These are phyloP conservation scores for Xestia sexstrigata DNA, from an alignment of 2,888 invertebrate genomes.

Conservation along the genomic window DNA sequence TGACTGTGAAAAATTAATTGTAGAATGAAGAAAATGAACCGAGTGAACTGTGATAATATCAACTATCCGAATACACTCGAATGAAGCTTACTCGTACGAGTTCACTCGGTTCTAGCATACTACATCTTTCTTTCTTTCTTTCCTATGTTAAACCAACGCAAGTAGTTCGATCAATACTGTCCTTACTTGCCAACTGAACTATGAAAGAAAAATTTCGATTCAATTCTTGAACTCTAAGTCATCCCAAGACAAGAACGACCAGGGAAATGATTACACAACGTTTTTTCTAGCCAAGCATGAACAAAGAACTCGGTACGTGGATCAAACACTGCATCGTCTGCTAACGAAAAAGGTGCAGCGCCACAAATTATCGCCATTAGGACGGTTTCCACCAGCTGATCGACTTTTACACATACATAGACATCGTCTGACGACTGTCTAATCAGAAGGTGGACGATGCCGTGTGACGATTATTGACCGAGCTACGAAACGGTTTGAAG, in stretches of 20 bases:
- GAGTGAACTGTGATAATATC: too few relatives aligned
- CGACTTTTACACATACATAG: background rate
- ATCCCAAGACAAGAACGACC: background rate
- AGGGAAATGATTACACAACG: background rate
- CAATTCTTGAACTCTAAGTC: background rate
- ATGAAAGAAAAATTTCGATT: background rate
- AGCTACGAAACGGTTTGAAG: too few relatives aligned
- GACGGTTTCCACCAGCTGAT: background rate
- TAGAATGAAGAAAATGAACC: too few relatives aligned
- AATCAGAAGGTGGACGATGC: too few relatives aligned
- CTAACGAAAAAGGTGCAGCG: background rate
- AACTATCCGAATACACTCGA: too few relatives aligned
- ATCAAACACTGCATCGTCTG: background rate
- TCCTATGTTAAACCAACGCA: background rate
- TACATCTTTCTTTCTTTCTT: too few relatives aligned
- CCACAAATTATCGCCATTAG: too few relatives aligned
- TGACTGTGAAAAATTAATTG: too few relatives aligned
- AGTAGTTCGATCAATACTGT: background rate
- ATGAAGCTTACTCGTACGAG: too few relatives aligned
- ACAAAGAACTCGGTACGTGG: background rate
- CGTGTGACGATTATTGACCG: too few relatives aligned
- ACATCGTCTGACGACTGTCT: too few relatives aligned
- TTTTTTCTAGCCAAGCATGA: background rate
- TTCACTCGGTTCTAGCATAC: too few relatives aligned
- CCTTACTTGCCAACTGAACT: background rate